Evolutionary conservation across 2,113 vertebrate genomes (phyloP).

Genomic region (Onychostoma macrolepis): DNA sequence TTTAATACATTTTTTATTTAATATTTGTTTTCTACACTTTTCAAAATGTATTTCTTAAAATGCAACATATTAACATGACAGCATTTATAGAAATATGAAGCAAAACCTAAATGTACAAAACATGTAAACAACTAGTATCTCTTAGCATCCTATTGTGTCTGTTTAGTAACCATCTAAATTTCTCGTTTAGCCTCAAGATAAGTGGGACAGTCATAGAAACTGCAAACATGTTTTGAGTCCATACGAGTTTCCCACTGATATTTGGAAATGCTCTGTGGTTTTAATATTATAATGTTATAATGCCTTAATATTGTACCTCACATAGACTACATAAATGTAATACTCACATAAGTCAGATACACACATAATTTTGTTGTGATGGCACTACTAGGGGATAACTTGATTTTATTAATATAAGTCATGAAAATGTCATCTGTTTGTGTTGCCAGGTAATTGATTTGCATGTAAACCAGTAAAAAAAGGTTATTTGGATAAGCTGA

Average conservation of each 20-base stretch:
- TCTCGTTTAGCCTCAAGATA: not conserved
- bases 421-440: not conserved
- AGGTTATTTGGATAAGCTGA: not conserved
- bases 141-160: too few relatives aligned
- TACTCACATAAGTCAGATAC: not conserved
- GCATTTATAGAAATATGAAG: not conserved
- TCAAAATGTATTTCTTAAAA: not conserved
- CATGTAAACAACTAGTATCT: not conserved
- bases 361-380: not conserved
- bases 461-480: not conserved
- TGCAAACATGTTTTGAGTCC: not conserved
- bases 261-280: not conserved
- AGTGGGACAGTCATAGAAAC: not conserved
- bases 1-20: too few relatives aligned
- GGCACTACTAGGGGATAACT: not conserved
- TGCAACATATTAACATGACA: not conserved
- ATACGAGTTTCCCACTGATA: not conserved
- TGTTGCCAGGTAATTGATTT: not conserved
- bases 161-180: not conserved
- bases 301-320: not conserved
- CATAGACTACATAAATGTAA: not conserved
- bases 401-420: not conserved
- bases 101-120: not conserved
- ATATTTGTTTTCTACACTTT: not conserved
- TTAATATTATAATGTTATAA: not conserved